These are phyloP conservation scores for Geococcyx californianus DNA, from an alignment of 2,113 vertebrate species.

Conservation along the genomic window DNA sequence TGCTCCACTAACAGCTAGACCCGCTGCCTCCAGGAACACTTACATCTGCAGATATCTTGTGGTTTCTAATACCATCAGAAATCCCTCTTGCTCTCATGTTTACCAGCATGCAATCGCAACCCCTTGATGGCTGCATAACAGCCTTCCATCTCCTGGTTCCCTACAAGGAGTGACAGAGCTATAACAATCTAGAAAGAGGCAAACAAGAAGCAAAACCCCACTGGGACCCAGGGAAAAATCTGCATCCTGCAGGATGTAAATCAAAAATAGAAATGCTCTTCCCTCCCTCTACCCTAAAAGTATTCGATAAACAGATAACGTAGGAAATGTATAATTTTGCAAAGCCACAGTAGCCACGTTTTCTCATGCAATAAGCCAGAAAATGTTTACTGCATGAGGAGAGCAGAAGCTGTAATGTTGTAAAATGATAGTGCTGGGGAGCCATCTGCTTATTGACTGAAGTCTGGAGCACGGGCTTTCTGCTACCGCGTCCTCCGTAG, in stretches of 20 bases:
- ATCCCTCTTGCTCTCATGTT: conserved; percentile 34
- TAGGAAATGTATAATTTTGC: conserved; percentile 42
- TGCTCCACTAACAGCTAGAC: not conserved
- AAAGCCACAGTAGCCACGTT: not conserved
- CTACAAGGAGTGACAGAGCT: conserved; percentile 15
- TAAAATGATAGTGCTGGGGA: conserved; percentile 36
- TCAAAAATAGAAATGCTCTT: not conserved
- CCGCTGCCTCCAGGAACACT: not conserved
- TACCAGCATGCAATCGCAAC: conserved; percentile 12
- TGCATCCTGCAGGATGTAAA: conserved; percentile 41
- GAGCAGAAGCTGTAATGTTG: conserved; percentile 59
- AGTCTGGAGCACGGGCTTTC: not conserved
- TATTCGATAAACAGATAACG: conserved; percentile 17
- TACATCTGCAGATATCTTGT: conserved; percentile 10
- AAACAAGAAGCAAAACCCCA: conserved; percentile 21
- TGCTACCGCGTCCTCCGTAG: not conserved
- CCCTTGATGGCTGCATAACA: conserved; percentile 37
- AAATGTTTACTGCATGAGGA: conserved; percentile 60
- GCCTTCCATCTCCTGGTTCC: conserved; percentile 2
- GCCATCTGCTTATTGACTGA: conserved; percentile 61
- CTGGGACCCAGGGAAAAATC: not conserved
- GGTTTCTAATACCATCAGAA: conserved; percentile 45
- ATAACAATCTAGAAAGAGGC: conserved; percentile 9
- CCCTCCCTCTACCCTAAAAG: not conserved
- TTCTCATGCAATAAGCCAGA: conserved; percentile 51